Evolutionary conservation across 1,140 invertebrate genomes (phyloP), one percentile per base, ranked within the genome.

Genomic region (Steinernema khuongi): DNA sequence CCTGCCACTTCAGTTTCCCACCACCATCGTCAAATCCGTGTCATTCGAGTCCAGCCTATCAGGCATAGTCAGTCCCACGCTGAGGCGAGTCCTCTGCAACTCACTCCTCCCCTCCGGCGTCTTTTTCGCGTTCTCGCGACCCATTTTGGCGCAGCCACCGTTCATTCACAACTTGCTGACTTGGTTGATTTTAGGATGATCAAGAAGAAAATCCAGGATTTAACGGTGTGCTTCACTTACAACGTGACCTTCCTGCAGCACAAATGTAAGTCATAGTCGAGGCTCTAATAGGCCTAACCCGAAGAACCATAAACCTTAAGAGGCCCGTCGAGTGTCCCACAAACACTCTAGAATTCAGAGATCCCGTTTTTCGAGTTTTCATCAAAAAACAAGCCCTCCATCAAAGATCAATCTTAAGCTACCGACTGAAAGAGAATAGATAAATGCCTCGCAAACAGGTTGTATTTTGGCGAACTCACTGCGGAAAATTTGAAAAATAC

Each of bases 181-280:
- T 60, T 22, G 14, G 50, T 26, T 41, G 7, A n/a, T 60, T 60
- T 60, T 22, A 60, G 50, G 50, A 60, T 60, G 50, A 29, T 80
- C 18, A 80, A 80, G 73, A 68, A 79, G 31, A 80, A 78, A 74
- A 69, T 80, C 43, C 79, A 80, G 69, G 79, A 80, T 60, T 68
- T 80, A 32, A 80, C 79, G 4, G 79, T 80, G 1, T 80, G 79
- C 31, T 80, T 81, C 70, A 74, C 79, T 26, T 80, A 80, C 70
- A 73, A 80, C 30, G 78, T 80, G n/a, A 73, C 74, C 31, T 80
- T 78, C 70, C 67, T 80, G 7, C 79, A 80, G 31, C 76, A 76
- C n/a, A 80, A 80, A 74, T 60, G 79, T 80, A 31, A 41, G 74
- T 80, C 30, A 70, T 71, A n/a, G 14, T 77, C 31, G 17, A 31